phyloP scores from a whole-genome alignment of 2,113 vertebrate species.

The Noturus placidus region DNA sequence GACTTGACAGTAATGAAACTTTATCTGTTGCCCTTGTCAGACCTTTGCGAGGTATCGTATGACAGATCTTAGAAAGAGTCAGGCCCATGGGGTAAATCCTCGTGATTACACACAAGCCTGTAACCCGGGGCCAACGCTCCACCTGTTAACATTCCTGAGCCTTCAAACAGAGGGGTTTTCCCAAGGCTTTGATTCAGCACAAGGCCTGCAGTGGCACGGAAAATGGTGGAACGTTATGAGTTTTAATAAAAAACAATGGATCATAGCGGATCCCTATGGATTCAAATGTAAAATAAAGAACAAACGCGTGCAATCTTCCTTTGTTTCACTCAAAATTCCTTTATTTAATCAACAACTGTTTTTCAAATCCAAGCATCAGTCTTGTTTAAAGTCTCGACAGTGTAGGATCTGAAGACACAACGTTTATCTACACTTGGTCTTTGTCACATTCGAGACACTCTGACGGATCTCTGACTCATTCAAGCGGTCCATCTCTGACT shows the following conservation, averaged over 20 bases:
- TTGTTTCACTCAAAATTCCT: neutral
- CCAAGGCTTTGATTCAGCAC: constrained; percentile 23
- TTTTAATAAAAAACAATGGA: too few relatives aligned
- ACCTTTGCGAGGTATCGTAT: constrained; percentile 59
- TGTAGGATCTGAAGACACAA: neutral
- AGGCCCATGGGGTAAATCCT: constrained; percentile 56
- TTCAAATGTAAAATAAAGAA: neutral
- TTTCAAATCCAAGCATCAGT: neutral
- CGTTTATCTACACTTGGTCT: neutral
- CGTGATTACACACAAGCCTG: constrained; percentile 57
- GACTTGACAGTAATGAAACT: constrained; percentile 12
- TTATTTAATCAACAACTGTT: neutral
- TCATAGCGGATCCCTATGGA: neutral
- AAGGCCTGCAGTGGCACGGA: constrained; percentile 25
- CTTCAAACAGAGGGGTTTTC: constrained; percentile 22
- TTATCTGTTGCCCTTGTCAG: constrained; percentile 34
- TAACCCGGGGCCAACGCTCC: constrained; percentile 62
- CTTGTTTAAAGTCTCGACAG: neutral
- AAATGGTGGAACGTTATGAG: constrained; percentile 2
- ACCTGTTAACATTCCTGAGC: constrained; percentile 64
- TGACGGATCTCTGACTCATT: constrained; percentile 46
- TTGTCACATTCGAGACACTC: neutral
- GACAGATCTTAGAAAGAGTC: constrained; percentile 47
- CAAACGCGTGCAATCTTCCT: neutral
- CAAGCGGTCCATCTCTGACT: constrained; percentile 59